phyloP scores from a whole-genome alignment of 2,888 invertebrate species.

The Andrena praecox region DNA sequence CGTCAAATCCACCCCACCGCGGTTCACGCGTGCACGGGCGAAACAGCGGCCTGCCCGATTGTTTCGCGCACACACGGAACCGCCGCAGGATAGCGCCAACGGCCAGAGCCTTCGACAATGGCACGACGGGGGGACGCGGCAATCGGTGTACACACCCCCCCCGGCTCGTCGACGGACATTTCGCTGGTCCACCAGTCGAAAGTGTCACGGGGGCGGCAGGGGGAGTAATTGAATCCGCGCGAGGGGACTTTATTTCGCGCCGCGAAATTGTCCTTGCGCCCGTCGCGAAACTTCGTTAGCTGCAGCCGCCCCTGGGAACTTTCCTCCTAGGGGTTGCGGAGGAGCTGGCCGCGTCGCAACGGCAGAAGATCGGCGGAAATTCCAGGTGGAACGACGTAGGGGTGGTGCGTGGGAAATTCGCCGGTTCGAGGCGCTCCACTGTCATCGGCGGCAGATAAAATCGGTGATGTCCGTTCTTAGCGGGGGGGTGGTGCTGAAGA shows the following conservation, averaged over 20 bases:
- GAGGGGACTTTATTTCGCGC: constrained; percentile 46
- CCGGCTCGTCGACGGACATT: constrained; percentile 39
- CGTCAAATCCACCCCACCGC: constrained; percentile 23
- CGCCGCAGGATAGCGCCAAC: constrained; percentile 10
- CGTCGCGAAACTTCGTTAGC: constrained; percentile 38
- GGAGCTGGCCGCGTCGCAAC: background rate
- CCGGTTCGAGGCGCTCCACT: constrained; percentile 12
- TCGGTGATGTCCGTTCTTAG: constrained; percentile 24
- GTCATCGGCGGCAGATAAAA: constrained; percentile 36
- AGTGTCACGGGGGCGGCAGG: constrained; percentile 32
- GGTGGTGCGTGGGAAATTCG: constrained; percentile 6
- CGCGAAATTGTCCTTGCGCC: constrained; percentile 39
- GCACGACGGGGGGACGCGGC: constrained; percentile 37
- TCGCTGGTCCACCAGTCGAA: constrained; percentile 32
- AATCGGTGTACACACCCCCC: constrained; percentile 42
- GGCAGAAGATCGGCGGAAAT: constrained; percentile 2
- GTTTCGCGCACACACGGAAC: constrained; percentile 16
- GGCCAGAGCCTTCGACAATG: constrained; percentile 42
- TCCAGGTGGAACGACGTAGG: constrained; percentile 17
- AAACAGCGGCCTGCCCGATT: constrained; percentile 37
- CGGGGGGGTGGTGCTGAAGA: background rate
- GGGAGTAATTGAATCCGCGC: constrained; percentile 50
- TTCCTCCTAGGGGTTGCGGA: background rate
- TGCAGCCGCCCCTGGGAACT: background rate
- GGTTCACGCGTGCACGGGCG: constrained; percentile 14